Evolutionary conservation across 1,140 invertebrate species (phyloP).

Genomic region (Atta cephalotes): DNA sequence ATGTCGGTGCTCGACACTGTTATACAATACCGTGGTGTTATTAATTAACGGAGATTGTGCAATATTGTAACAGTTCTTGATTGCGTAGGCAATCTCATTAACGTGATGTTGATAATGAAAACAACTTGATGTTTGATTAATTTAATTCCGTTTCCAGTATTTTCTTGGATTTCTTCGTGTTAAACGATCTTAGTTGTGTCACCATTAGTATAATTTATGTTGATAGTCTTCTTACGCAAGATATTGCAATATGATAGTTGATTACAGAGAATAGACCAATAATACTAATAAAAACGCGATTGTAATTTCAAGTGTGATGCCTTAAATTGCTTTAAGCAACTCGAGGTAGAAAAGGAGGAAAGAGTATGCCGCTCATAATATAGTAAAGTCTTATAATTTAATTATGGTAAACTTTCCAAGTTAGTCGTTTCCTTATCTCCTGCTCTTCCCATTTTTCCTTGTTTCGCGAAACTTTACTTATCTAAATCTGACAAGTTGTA

Average conservation of each 20-base stretch:
- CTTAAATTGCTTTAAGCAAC: background rate
- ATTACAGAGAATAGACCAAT: slow-evolving; percentile 18
- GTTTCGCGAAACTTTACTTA: slow-evolving; percentile 21
- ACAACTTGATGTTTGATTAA: background rate
- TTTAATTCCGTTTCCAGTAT: background rate
- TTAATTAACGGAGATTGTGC: slow-evolving; percentile 45
- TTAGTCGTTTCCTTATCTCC: background rate
- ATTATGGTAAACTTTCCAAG: slow-evolving; percentile 11
- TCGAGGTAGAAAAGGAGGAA: too few species aligned
- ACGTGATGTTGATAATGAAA: slow-evolving; percentile 7
- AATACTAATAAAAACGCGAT: slow-evolving; percentile 4
- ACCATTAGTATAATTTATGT: slow-evolving; percentile 7
- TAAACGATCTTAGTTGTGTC: background rate
- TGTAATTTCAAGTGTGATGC: background rate
- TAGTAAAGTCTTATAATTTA: slow-evolving; percentile 29
- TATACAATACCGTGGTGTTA: background rate
- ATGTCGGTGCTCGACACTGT: background rate
- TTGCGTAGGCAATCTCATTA: background rate
- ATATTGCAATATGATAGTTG: background rate
- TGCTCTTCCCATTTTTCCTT: background rate
- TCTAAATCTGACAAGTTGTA: slow-evolving; percentile 19
- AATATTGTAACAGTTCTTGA: slow-evolving; percentile 20
- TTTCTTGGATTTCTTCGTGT: background rate
- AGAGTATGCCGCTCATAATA: background rate
- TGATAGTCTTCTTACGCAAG: background rate